A percentile compares a stretch with the other conserved stretches of the same genome.
These are phyloP conservation scores for Varecia variegata DNA, from an alignment of 2,797 vertebrate species.

Conservation along the genomic window DNA sequence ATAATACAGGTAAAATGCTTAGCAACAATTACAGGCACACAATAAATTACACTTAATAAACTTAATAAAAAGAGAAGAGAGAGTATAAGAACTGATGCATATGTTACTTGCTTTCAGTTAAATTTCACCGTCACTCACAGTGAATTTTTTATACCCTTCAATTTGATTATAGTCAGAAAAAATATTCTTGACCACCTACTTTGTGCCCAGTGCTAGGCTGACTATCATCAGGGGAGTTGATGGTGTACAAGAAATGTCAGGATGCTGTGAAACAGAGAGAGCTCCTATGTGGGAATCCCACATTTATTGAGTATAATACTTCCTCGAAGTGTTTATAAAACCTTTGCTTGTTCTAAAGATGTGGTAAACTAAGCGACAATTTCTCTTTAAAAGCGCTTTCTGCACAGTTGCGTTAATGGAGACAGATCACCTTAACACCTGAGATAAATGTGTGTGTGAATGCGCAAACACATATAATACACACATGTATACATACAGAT, in stretches of 20 bases:
- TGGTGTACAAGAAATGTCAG: neutral
- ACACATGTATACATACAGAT: neutral
- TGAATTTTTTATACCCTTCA: neutral
- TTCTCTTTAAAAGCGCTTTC: slow-evolving; percentile 29
- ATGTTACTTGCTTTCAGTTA: neutral
- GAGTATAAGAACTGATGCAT: neutral
- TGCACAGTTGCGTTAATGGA: slow-evolving; percentile 22
- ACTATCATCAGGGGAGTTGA: neutral
- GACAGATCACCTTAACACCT: neutral
- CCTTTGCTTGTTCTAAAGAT: neutral
- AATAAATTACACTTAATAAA: neutral
- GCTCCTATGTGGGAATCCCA: neutral
- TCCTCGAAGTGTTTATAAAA: slow-evolving; percentile 23
- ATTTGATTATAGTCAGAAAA: neutral
- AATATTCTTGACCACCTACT: neutral
- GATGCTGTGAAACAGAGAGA: neutral
- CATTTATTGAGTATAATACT: neutral
- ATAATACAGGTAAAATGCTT: neutral
- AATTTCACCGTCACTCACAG: neutral
- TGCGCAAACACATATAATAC: too few relatives aligned
- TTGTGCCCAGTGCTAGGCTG: neutral
- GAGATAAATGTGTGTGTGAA: neutral
- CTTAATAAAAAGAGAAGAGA: neutral
- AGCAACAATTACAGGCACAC: neutral
- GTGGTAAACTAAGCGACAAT: neutral